phyloP scores from a whole-genome alignment of 2,888 invertebrate genomes.

The Phymatocera aterrima region DNA sequence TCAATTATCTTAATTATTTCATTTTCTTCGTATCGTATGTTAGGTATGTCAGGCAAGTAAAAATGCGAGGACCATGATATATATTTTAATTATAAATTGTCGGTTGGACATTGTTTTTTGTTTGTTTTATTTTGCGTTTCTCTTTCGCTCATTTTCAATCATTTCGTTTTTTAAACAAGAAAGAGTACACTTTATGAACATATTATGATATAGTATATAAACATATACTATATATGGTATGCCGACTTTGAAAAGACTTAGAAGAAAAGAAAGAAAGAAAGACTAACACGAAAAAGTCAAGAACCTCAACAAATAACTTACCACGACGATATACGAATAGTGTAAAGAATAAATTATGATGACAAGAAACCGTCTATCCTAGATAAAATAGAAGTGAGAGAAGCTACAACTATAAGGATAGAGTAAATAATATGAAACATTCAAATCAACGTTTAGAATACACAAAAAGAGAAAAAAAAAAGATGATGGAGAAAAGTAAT shows the following conservation, averaged over 20 bases:
- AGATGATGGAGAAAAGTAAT: too few species aligned
- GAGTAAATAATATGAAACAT: not conserved
- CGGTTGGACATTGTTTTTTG: too few species aligned
- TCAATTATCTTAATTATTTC: too few species aligned
- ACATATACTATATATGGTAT: too few species aligned
- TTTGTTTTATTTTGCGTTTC: not conserved
- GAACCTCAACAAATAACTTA: not conserved
- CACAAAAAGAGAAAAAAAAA: slow-evolving; percentile 21
- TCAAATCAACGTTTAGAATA: not conserved
- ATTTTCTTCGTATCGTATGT: not conserved
- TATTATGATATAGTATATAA: too few species aligned
- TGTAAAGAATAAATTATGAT: not conserved
- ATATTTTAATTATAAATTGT: slow-evolving; percentile 3
- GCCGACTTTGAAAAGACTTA: not conserved
- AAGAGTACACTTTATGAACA: too few species aligned
- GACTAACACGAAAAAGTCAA: not conserved
- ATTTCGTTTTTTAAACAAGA: too few species aligned
- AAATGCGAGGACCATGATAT: not conserved
- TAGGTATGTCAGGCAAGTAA: not conserved
- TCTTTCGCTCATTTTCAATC: too few species aligned
- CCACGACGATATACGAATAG: slow-evolving; percentile 1
- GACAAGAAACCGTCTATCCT: slow-evolving; percentile 21
- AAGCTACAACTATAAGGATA: not conserved
- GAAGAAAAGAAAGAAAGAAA: not conserved
- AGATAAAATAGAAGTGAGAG: slow-evolving; percentile 12